A percentile compares a stretch with the other conserved stretches of the same genome.
These are phyloP conservation scores for Tenebrosternarchus preto DNA, from an alignment of 2,113 vertebrate species.

Conservation along the genomic window DNA sequence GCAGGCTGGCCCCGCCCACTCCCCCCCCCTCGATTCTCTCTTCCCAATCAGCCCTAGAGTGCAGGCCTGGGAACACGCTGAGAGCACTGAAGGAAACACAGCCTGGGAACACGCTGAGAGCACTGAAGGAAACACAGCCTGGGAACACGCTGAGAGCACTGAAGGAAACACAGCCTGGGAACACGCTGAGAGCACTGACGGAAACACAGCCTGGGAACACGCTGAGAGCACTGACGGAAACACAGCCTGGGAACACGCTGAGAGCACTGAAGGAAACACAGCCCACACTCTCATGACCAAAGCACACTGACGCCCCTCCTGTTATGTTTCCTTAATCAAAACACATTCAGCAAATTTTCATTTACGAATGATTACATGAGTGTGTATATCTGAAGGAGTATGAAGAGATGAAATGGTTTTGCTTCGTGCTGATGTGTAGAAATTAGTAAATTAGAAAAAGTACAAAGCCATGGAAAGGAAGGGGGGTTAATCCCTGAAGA, in stretches of 20 bases:
- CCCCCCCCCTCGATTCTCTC: constrained; percentile 30
- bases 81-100: no score
- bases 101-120: constrained; percentile 21
- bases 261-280: constrained; percentile 29
- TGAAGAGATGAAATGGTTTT: neutral
- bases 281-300: neutral
- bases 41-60: constrained; percentile 30
- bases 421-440: constrained; percentile 40
- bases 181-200: constrained; percentile 26
- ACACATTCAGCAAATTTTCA: constrained; percentile 35
- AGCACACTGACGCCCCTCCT: neutral
- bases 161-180: no score
- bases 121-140: no score
- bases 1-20: constrained; percentile 60
- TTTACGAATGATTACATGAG: constrained; percentile 43
- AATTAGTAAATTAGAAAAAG: constrained; percentile 50
- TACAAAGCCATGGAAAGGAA: constrained; percentile 35
- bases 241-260: constrained; percentile 20
- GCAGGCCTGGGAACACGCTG: constrained; percentile 15
- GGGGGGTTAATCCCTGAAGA: constrained; percentile 35
- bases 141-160: constrained; percentile 25
- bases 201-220: constrained; percentile 28
- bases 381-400: constrained; percentile 6
- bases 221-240: constrained; percentile 21
- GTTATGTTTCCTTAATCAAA: constrained; percentile 37